phyloP scores from a whole-genome alignment of 1,140 invertebrate species.

The Penaeus japonicus region DNA sequence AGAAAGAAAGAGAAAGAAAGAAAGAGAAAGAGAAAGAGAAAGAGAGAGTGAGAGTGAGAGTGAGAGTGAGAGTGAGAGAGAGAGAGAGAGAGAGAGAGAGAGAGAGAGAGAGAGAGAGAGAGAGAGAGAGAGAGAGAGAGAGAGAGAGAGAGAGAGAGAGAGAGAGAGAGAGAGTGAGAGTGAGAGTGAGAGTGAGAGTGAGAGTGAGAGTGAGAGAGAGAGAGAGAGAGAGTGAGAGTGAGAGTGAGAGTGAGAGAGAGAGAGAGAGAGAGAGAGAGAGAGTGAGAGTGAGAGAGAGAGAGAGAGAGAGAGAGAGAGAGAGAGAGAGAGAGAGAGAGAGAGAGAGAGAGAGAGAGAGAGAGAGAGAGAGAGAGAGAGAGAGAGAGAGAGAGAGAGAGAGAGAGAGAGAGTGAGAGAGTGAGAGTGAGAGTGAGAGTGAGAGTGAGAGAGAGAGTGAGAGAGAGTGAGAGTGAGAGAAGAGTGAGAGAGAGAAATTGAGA shows the following conservation, averaged over 20 bases:
- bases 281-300: not conserved
- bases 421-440: too few relatives aligned
- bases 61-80: too few relatives aligned
- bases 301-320: not conserved
- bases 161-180: not conserved
- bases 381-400: too few relatives aligned
- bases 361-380: too few relatives aligned
- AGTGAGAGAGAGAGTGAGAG: not conserved
- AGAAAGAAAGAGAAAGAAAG: not conserved
- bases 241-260: conserved; percentile 20
- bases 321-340: not conserved
- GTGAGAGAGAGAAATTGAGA: not conserved
- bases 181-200: not conserved
- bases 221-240: not conserved
- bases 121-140: not conserved
- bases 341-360: not conserved
- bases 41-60: not conserved
- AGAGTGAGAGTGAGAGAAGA: not conserved
- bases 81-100: not conserved
- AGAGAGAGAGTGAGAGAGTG: too few relatives aligned
- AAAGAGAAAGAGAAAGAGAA: too few relatives aligned
- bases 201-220: not conserved
- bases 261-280: not conserved
- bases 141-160: not conserved
- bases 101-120: not conserved